Base-by-base conservation (phyloP, 2,888 invertebrate species). In the Meliscaeva auricollis region DNA sequence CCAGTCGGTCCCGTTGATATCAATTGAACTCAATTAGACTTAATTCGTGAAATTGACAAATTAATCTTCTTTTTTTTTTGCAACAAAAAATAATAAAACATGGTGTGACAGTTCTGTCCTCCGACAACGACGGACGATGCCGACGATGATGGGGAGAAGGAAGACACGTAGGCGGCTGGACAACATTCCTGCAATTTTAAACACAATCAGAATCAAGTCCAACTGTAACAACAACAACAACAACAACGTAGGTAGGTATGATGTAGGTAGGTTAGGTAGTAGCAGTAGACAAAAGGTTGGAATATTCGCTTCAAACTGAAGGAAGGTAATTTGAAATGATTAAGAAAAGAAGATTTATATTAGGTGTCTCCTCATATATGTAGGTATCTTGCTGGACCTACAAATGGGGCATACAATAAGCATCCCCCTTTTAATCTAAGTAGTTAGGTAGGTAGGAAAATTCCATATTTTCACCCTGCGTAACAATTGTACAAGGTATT, bases 1-100 rank as follows among this genome's bases (percentile, higher is more conserved):
- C 32, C 30, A 46, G 13, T 32, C 48, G 52, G 58, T 56, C 26
- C 69, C 35, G 77, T 56, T 64, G 73, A 50, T 73, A 76, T 76
- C 80, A 85, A 85, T 85, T 85, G 80, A 77, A 73, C 76, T 69
- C 69, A 85, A 85, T 85, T 85, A 81, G 58, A 69, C 69, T 85
- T 81, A 81, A 85, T 85, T 85, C 73, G 69, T 64, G 46, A 73
- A 80, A 77, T 76, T 79, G 75, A 75, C 75, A 76, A 84, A 79
- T 84, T 75, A 75, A 75, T 75, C 58, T 60, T 44, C n/a, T 30
- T 74, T 56, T 50, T 48, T 20, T 58, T 48, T 6, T 38, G 44
- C 38, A 38, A 2, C 11, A 3, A 38, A 38, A 58, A 20, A 50
- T 6, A 38, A 38, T 38, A 60, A 44, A 22, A 15, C 15, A 22